Conservation (phyloP, 2,797 vertebrate species). For the Thripadectes ignobilis region DNA sequence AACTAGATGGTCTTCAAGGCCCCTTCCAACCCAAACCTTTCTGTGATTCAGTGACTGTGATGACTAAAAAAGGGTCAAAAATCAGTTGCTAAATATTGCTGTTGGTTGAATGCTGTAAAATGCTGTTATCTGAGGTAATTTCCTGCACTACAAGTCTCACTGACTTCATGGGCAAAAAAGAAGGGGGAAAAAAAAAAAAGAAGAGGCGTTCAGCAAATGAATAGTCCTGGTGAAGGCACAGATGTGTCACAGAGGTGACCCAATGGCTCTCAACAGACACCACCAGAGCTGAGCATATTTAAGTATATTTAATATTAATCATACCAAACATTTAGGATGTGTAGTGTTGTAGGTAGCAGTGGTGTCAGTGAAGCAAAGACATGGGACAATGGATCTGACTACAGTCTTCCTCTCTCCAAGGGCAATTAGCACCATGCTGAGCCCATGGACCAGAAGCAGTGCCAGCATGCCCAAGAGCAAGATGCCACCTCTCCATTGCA, state of each 20-base stretch:
- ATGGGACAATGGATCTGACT: neutral
- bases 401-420: neutral
- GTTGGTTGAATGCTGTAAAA: neutral
- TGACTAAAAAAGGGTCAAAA: neutral
- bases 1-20: neutral
- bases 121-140: neutral
- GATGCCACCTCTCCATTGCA: neutral
- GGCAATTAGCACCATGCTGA: accelerated
- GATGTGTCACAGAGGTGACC: neutral
- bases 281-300: neutral
- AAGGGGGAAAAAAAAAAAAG: neutral
- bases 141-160: neutral
- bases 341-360: neutral
- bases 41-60: neutral
- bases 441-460: neutral
- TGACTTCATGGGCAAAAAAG: neutral
- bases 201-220: neutral
- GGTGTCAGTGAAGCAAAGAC: neutral
- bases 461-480: accelerated
- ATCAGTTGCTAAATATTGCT: neutral
- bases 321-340: neutral
- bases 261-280: neutral
- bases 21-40: neutral
- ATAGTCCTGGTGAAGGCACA: neutral
- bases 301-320: neutral